A percentile compares a stretch with the other conserved stretches of the same genome.
These are phyloP conservation scores for Drosophila bocki DNA, from an alignment of 1,140 invertebrate species.

Conservation along the genomic window DNA sequence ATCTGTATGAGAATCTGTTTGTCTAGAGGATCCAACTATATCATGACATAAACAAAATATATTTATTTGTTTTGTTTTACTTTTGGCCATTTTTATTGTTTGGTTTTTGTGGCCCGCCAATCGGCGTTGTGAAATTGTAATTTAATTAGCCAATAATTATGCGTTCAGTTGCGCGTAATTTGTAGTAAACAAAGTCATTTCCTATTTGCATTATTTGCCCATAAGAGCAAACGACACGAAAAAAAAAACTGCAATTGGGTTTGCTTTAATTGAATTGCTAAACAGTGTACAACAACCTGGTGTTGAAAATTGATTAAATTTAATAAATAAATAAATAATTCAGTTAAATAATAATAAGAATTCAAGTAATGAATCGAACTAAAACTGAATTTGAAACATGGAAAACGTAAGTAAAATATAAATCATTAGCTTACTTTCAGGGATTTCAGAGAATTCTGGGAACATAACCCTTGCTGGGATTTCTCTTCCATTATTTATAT, in stretches of 20 bases:
- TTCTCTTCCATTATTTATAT: constrained; percentile 11
- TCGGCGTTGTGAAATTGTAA: constrained; percentile 45
- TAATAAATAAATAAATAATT: background rate
- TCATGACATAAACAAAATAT: constrained; percentile 7
- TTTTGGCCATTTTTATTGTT: constrained; percentile 28
- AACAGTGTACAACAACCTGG: constrained; percentile 11
- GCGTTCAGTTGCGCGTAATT: constrained; percentile 49
- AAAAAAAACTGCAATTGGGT: constrained; percentile 13
- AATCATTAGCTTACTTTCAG: background rate
- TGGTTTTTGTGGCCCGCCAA: constrained; percentile 13
- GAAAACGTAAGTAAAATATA: background rate
- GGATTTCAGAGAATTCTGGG: background rate
- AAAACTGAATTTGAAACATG: background rate
- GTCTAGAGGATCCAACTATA: background rate
- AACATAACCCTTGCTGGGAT: constrained; percentile 8
- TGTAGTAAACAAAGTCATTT: constrained; percentile 54
- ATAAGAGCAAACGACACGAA: constrained; percentile 13
- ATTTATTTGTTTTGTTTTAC: constrained; percentile 24
- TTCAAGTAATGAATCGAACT: background rate
- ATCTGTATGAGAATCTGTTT: constrained; percentile 34
- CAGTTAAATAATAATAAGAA: constrained; percentile 2
- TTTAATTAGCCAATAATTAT: constrained; percentile 74
- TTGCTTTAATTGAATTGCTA: constrained; percentile 32
- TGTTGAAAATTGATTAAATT: constrained; percentile 5
- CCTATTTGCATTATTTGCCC: constrained; percentile 40